Evolutionary conservation across 2,113 vertebrate genomes (phyloP), one percentile per base, ranked within the genome.

Genomic region (Aspidoscelis tigris): DNA sequence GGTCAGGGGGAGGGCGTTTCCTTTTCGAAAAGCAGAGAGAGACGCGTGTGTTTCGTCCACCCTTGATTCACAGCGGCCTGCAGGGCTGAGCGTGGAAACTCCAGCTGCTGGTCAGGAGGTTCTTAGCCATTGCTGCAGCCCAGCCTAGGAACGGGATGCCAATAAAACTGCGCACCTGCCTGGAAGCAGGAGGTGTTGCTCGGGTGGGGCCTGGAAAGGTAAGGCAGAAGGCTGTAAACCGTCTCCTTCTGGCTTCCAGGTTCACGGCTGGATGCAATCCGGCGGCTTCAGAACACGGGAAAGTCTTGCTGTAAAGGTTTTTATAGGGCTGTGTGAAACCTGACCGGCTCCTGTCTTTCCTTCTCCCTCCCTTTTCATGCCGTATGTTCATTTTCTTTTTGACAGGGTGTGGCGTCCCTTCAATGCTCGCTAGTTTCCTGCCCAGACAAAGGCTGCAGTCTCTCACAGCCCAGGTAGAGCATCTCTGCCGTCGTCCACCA

Each of bases 311-410:
- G n/a, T 64, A 75, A 75, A 78, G 18, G 14, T 21, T 50, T 8
- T 78, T 26, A 75, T 65, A 70, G 68, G 14, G 55, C n/a, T 53
- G 21, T n/a, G 21, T 82, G 74, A 82, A 86, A 78, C 70, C 86
- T n/a, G 50, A 0, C 7, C 90, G 5, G 7, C 24, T 85, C 87
- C 78, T 70, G 10, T 78, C 70, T 10, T 79, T 86, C 24, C 5
- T 65, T 65, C 9, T 24, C 22, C 4, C 64, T 8, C 9, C 12
- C 61, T 14, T 61, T 71, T 47, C 0, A 61, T 64, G 55, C 26
- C 24, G 9, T 44, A 16, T 33, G 7, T 20, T 16, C 1, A 7
- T 10, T 3, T 21, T 20, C 18, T 9, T 24, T 6, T 58, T 82
- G 33, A 33, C 14, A 14, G 55, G 16, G 55, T 12, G 16, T 14